phyloP scores from a whole-genome alignment of 2,113 vertebrate genomes.

The Thomomys bottae region DNA sequence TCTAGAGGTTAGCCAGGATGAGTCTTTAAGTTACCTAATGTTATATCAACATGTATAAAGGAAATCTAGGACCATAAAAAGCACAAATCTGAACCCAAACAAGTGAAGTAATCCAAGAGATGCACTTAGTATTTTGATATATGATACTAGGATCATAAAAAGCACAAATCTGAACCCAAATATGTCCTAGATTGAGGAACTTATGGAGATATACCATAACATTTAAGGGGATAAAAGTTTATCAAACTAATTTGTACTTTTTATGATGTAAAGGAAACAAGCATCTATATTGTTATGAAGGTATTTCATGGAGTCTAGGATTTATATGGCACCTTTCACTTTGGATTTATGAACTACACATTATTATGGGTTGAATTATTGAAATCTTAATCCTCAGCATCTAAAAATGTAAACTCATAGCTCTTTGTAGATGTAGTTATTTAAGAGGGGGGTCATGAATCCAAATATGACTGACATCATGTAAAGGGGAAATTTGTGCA shows the following conservation, averaged over 20 bases:
- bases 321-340: not conserved
- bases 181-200: too few relatives aligned
- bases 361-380: not conserved
- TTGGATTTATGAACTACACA: not conserved
- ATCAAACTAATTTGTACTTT: not conserved
- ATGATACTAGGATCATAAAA: not conserved
- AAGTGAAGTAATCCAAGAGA: too few relatives aligned
- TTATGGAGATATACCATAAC: not conserved
- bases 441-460: not conserved
- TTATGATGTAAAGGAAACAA: not conserved
- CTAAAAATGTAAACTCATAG: not conserved
- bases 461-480: not conserved
- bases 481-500: not conserved
- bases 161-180: too few relatives aligned
- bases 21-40: not conserved
- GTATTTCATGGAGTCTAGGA: not conserved
- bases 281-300: not conserved
- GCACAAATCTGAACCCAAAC: too few relatives aligned
- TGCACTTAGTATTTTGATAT: too few relatives aligned
- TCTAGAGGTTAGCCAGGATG: constrained; percentile 9
- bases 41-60: not conserved
- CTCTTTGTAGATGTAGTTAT: not conserved
- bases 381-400: not conserved
- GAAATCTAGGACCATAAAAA: not conserved
- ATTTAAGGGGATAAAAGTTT: not conserved